Evolutionary conservation across 2,888 invertebrate genomes (phyloP).

Genomic region (Epicampocera succincta): DNA sequence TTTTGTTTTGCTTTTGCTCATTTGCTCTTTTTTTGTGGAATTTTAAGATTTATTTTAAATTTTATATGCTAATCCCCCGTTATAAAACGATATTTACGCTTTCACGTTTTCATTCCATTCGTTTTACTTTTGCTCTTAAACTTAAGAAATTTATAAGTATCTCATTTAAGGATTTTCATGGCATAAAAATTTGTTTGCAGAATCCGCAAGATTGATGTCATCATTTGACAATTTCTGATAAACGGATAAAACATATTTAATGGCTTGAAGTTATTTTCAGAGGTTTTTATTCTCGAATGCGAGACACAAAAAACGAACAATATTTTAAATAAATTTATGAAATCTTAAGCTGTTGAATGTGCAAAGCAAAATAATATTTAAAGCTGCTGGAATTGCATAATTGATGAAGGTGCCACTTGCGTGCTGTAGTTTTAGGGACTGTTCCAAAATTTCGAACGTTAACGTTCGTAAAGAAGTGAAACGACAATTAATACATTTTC

Average conservation of each 20-base stretch:
- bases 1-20: neutral
- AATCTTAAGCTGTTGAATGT: too few relatives aligned
- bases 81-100: slow-evolving; percentile 37
- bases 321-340: too few relatives aligned
- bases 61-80: slow-evolving; percentile 58
- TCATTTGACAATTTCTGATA: slow-evolving; percentile 29
- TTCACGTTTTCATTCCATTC: slow-evolving; percentile 13
- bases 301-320: too few relatives aligned
- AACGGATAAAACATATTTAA: neutral
- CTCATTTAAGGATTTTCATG: slow-evolving; percentile 46
- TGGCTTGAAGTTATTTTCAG: too few relatives aligned
- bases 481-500: too few relatives aligned
- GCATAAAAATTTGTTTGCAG: slow-evolving; percentile 13
- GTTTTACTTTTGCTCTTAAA: slow-evolving; percentile 18
- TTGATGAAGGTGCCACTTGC: too few relatives aligned
- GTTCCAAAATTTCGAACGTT: too few relatives aligned
- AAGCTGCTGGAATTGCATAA: too few relatives aligned
- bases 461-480: too few relatives aligned
- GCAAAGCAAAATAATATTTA: too few relatives aligned
- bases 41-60: slow-evolving; percentile 46
- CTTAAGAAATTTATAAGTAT: slow-evolving; percentile 38
- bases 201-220: slow-evolving; percentile 31
- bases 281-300: too few relatives aligned
- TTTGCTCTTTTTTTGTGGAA: slow-evolving; percentile 19
- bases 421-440: too few relatives aligned